These are phyloP conservation scores for Mormyrus proboscirostris DNA, from an alignment of 2,797 vertebrate genomes.

Conservation along the genomic window DNA sequence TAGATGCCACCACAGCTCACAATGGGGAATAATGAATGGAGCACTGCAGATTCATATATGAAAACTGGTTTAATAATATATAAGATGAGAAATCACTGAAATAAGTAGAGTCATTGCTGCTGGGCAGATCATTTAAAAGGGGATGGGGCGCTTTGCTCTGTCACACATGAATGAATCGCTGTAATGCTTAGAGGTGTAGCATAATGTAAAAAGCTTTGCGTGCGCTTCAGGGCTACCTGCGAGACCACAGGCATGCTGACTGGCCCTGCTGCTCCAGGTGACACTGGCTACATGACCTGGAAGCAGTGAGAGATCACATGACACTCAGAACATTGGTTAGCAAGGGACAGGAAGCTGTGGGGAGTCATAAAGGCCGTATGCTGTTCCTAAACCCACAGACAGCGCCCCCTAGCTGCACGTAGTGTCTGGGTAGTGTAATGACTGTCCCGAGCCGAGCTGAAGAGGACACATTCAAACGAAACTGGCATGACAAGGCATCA, in stretches of 20 bases:
- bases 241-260: not conserved
- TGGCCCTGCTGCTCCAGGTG: not conserved
- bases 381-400: not conserved
- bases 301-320: not conserved
- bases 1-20: not conserved
- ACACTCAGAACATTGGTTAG: not conserved
- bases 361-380: not conserved
- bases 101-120: not conserved
- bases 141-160: not conserved
- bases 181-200: not conserved
- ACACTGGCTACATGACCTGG: not conserved
- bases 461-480: not conserved
- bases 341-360: not conserved
- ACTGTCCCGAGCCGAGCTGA: not conserved
- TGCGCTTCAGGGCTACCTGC: not conserved
- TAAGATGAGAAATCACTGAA: constrained; percentile 10
- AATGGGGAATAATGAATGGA: not conserved
- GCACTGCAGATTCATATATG: not conserved
- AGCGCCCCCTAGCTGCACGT: not conserved
- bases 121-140: not conserved
- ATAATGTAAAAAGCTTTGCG: not conserved
- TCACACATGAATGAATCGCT: not conserved
- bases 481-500: not conserved
- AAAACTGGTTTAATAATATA: not conserved
- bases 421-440: not conserved